A percentile compares a stretch with the other conserved stretches of the same genome.
These are phyloP conservation scores for Eucera pruinosa DNA, from an alignment of 2,888 invertebrate genomes.

Conservation along the genomic window DNA sequence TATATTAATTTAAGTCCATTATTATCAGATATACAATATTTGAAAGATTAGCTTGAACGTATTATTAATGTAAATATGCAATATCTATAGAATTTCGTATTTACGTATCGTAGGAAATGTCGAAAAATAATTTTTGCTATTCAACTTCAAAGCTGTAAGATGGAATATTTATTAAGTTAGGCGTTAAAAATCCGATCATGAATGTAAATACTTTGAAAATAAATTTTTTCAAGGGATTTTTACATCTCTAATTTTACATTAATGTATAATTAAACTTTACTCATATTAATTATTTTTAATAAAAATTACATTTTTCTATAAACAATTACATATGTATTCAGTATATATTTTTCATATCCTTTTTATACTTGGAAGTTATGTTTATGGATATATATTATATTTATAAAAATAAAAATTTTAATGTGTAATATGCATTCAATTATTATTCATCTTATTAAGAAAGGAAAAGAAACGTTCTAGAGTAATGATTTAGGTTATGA, in stretches of 20 bases:
- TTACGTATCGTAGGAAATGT: too few species aligned
- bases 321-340: too few species aligned
- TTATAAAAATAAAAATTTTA: too few species aligned
- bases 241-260: neutral
- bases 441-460: neutral
- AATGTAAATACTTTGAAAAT: neutral
- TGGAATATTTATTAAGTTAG: too few species aligned
- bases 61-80: neutral
- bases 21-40: conserved; percentile 21
- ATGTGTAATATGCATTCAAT: too few species aligned
- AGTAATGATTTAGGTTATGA: neutral
- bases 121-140: too few species aligned
- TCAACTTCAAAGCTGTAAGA: neutral
- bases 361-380: too few species aligned
- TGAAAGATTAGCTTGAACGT: conserved; percentile 3
- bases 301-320: neutral
- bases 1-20: conserved; percentile 48
- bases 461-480: neutral
- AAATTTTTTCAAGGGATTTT: neutral
- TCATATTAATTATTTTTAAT: neutral
- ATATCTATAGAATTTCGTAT: neutral
- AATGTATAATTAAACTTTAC: neutral
- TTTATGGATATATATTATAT: too few species aligned
- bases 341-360: neutral
- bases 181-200: neutral